Evolutionary conservation across 2,797 vertebrate species (phyloP), one percentile per base, ranked within the genome.

Genomic region (Potorous gilbertii): DNA sequence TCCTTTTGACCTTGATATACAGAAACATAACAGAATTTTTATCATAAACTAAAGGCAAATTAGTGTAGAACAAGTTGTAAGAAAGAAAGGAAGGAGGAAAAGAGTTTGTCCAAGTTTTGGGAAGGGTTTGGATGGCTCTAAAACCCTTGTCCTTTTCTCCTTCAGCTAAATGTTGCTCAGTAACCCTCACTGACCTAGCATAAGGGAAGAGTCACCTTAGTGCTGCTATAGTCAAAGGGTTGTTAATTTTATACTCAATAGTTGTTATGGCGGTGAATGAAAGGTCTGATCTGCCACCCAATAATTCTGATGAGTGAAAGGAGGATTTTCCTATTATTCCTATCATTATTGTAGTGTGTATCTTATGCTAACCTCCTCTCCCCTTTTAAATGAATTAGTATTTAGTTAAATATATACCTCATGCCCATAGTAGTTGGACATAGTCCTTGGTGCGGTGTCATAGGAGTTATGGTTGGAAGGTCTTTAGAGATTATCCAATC

Each of bases 221-320:
- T 98, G 98, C 96, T 98, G 97, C 97, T 96, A 98, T 98, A 98
- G 98, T 98, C 98, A 99, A 98, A 97, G 98, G 98, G 98, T 98
- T 99, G 98, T 99, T 99, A 99, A 98, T 99, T 99, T 99, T 98
- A 98, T 98, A 98, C 98, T 99, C 98, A 99, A 98, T 96, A 97
- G 98, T 98, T 98, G 98, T 98, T 99, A 98, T 98, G 97, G 98
- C 98, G 98, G 99, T 99, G 98, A 98, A 98, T 98, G 98, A 97
- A 97, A 95, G 98, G 96, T 96, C 92, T 55, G 92, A 92, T 98
- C 98, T 98, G 97, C 97, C 95, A 96, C 98, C 98, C 98, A 95
- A 90, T 98, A 98, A 99, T 96, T 97, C 92, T 28, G 96, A 95
- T 92, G 96, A 95, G 91, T 97, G 92, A 95, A 94, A 96, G 96